Conservation (phyloP, 2,888 invertebrate genomes). For the Ophion costatus region DNA sequence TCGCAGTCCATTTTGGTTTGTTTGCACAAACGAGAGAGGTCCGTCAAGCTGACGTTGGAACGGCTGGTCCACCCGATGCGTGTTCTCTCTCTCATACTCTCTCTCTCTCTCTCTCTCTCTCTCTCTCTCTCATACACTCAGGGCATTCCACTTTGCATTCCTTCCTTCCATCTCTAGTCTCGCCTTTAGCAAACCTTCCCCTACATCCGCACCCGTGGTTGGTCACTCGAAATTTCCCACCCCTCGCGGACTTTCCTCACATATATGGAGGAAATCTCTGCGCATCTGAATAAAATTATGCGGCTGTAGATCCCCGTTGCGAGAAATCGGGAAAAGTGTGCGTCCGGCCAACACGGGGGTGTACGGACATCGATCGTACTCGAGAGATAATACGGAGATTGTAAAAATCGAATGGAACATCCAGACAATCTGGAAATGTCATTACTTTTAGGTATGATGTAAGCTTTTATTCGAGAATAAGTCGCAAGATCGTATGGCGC, state of each 20-base stretch:
- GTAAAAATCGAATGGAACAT: neutral
- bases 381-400: neutral
- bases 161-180: conserved; percentile 69
- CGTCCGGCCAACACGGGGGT: neutral
- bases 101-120: conserved; percentile 30
- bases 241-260: conserved; percentile 47
- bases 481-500: no score
- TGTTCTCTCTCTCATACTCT: conserved; percentile 4
- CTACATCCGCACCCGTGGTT: neutral
- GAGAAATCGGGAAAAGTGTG: neutral
- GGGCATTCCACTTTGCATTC: conserved; percentile 73
- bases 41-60: conserved; percentile 79
- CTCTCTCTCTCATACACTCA: conserved; percentile 29
- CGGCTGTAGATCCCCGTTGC: neutral
- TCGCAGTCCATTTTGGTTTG: conserved; percentile 83
- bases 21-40: conserved; percentile 80
- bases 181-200: conserved; percentile 28
- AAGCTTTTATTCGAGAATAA: no score
- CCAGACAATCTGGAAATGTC: neutral
- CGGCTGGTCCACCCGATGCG: conserved; percentile 60
- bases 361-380: neutral
- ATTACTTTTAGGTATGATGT: neutral
- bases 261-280: conserved; percentile 18
- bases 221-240: conserved; percentile 55
- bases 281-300: conserved; percentile 60